These are phyloP conservation scores for Acholoe squamosa DNA, from an alignment of 2,888 invertebrate species.

Conservation along the genomic window DNA sequence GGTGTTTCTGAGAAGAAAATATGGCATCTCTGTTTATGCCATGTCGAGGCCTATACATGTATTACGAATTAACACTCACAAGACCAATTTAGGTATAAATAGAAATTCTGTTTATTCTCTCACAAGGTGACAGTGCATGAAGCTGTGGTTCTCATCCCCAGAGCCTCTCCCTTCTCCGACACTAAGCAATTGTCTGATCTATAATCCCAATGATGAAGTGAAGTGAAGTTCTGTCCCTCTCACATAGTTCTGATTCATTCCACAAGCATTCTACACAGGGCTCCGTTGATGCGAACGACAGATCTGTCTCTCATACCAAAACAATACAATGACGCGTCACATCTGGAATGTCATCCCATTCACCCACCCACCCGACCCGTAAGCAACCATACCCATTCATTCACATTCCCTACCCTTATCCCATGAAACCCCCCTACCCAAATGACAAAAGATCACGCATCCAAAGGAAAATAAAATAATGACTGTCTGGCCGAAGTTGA, in stretches of 20 bases:
- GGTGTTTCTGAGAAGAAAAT: no score
- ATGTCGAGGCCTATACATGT: no score
- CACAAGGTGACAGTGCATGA: slow-evolving; percentile 33
- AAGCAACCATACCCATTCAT: not conserved
- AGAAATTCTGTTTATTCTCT: slow-evolving; percentile 42
- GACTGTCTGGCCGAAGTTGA: no score
- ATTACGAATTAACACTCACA: not conserved
- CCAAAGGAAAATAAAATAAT: no score
- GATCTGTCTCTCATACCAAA: not conserved
- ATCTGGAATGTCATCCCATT: slow-evolving; percentile 40
- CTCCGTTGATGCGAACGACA: slow-evolving; percentile 1
- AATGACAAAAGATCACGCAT: no score
- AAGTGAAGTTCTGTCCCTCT: slow-evolving; percentile 36
- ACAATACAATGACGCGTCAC: slow-evolving; percentile 11
- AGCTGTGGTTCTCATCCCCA: slow-evolving; percentile 39
- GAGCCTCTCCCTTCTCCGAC: not conserved
- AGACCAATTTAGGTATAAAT: not conserved
- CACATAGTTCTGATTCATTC: slow-evolving; percentile 12
- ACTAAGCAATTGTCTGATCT: not conserved
- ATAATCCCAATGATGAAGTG: slow-evolving; percentile 31
- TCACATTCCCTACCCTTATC: not conserved
- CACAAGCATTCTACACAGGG: not conserved
- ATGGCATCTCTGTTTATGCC: no score
- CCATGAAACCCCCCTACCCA: no score
- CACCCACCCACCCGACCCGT: slow-evolving; percentile 1